These are phyloP conservation scores for Chionodraco myersi DNA, from an alignment of 2,113 vertebrate species.

Conservation along the genomic window DNA sequence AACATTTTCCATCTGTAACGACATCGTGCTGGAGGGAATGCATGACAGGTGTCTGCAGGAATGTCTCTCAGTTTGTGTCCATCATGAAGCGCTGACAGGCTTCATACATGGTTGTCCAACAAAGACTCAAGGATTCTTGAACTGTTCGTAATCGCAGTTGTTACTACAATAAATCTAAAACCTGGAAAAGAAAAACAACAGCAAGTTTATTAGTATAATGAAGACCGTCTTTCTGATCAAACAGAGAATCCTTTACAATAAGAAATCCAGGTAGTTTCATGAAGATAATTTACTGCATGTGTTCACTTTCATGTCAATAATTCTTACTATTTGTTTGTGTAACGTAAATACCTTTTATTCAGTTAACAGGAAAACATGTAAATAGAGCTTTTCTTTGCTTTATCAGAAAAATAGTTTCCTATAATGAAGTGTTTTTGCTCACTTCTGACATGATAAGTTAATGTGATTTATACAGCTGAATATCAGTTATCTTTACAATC, in stretches of 20 bases:
- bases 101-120: constrained; percentile 83
- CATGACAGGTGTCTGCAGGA: constrained; percentile 17
- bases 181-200: constrained; percentile 76
- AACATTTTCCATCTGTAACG: background rate
- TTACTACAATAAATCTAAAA: constrained; percentile 91
- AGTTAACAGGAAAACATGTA: no score
- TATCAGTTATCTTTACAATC: no score
- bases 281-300: background rate
- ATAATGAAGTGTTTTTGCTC: background rate
- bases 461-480: no score
- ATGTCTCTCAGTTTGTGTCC: constrained; percentile 30
- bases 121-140: constrained; percentile 90
- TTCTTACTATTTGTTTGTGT: background rate
- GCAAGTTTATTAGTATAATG: background rate
- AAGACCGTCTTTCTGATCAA: background rate
- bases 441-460: background rate
- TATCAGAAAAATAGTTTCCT: background rate
- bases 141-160: constrained; percentile 93
- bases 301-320: background rate
- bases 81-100: background rate
- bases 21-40: background rate
- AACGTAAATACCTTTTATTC: background rate
- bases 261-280: background rate
- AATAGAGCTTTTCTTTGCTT: background rate
- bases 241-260: background rate